Evolutionary conservation across 1,140 invertebrate genomes (phyloP), one percentile per base, ranked within the genome.

Genomic region (Rhynchophorus ferrugineus): DNA sequence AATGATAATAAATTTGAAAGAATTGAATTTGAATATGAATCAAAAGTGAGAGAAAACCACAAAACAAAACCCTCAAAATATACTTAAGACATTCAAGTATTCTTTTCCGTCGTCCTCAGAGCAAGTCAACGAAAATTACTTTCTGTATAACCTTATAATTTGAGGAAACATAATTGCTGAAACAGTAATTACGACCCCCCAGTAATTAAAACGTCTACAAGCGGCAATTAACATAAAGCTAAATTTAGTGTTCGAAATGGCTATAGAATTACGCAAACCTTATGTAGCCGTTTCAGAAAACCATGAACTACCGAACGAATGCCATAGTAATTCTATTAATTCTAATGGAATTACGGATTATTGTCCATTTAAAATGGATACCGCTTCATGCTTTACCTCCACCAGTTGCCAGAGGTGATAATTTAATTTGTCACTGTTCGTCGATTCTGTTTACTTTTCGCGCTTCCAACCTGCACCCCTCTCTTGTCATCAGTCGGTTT

Each of bases 341-440:
- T 41, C 37, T 49, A 49, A 49, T 49, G 47, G 47, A 41, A 41
- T 49, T 49, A 49, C 11, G 34, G 48, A 43, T 51, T 46, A 46
- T 35, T 46, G 2, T 14, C 29, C 22, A 16, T 46, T 33, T 20
- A 14, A n/a, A 35, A 35, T 33, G 18, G 24, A 29, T 29, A 29
- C 24, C 24, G 5, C 5, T 29, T 46, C n/a, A 11, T 9, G 20
- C 37, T 11, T 21, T 49, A 13, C 41, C 19, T 19, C 49, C 49
- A 51, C 49, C 33, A 51, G 49, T 51, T 51, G 49, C 44, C 44
- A n/a, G 44, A 46, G 2, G 49, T 21, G 49, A 51, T 51, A 51
- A 51, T 51, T 51, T 16, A 51, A 51, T 51, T 51, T 44, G 44
- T 46, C 42, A n/a, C n/a, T n/a, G 44, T 41, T 16, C 9, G 11